Evolutionary conservation across 1,140 invertebrate species (phyloP), one percentile per base, ranked within the genome.

Genomic region (Psix sp.): DNA sequence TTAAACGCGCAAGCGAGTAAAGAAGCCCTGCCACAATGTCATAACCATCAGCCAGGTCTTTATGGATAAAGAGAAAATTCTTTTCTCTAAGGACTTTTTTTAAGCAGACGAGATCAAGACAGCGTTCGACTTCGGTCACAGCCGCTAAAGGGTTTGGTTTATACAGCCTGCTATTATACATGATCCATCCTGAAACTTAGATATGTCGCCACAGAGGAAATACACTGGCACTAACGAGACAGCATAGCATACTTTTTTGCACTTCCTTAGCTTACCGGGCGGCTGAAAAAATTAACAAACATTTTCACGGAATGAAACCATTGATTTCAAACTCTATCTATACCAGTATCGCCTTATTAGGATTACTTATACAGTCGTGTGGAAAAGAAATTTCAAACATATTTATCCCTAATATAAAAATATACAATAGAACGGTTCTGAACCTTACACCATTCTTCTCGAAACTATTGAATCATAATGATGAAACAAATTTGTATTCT

Each of bases 121-220:
- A 18, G 48, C 49, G 46, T 66, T 66, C 45, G 39, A 40, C 45
- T 63, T 18, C n/a, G 11, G 42, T 3, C 14, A 2, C 7, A 18
- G n/a, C n/a, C n/a, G 15, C 9, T 6, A 24, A 66, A 60, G 60
- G 60, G 70, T 40, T 67, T 59, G 63, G 72, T 63, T 74, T 74
- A 65, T 59, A 63, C 63, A 46, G 40, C 20, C 46, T 36, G 11
- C 20, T 39, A 60, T 66, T 51, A 51, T 21, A 46, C 39, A 59
- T 43, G 72, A 68, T 68, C 65, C 65, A 46, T 60, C 59, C 59
- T 60, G 70, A 74, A 77, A 77, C 74, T 77, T 70, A 36, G 74
- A 74, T 73, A 77, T 31, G 65, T 66, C 60, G 68, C 35, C 54
- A 66, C n/a, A 59, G 54, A 73, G 60, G 33, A 70, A 66, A 56